Evolutionary conservation across 2,797 vertebrate species (phyloP), one percentile per base, ranked within the genome.

Genomic region (Spinibarbus caldwelli): DNA sequence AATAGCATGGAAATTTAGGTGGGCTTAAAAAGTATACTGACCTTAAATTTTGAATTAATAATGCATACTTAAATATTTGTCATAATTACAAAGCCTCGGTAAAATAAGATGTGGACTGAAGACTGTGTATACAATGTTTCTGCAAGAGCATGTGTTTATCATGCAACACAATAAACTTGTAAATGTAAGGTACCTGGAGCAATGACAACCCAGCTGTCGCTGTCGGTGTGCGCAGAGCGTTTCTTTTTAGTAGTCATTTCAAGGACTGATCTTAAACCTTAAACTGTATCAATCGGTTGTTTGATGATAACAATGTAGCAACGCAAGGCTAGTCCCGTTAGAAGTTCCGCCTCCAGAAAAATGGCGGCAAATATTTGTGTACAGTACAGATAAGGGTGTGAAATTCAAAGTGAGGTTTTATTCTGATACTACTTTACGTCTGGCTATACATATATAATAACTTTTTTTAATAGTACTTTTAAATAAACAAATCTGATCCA

Each of bases 181-280:
- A 26, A 45, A 85, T 17, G 52, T 0, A 43, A 19, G 88, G 71
- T 93, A 96, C 95, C 95, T 93, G 94, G 90, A 47, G 94, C 93
- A 38, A 97, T 76, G 41, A 95, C 93, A 85, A 96, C 95, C 96
- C 96, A 96, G 80, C 93, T 95, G 41, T 92, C 93, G 67, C 88
- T 92, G 23, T 89, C 87, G 47, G 76, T 83, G 52, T 86, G 90
- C 29, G 78, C 85, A 6, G 90, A 87, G 10, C 92, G 91, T 90
- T 93, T 96, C 94, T 94, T 95, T 88, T 94, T 95, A 12, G 92
- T 84, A 0, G 93, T 86, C 96, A 96, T 96, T 57, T 75, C 34
- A 49, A 26, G 14, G 14, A 6, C 4, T 29, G 23, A 31, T 26
- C 34, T 54, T 5, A 77, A 38, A 11, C 23, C 49, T 34, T 59